Percentiles rank a stretch among this genome's conserved stretches.
Conservation (phyloP, 53 echinoderm and acorn worm genomes). For the Apostichopus leukothele region DNA sequence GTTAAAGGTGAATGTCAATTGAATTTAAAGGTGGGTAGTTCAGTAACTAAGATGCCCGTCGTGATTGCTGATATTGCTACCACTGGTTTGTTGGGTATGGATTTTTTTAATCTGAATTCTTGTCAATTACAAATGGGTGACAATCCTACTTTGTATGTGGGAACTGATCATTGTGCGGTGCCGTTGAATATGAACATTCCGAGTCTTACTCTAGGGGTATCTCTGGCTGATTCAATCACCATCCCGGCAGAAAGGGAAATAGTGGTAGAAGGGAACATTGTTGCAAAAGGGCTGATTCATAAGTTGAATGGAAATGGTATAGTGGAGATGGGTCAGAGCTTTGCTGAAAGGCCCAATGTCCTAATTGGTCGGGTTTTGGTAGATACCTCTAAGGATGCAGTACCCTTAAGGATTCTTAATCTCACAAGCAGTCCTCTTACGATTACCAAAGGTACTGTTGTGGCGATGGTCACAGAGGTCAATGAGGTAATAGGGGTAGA, state of each 20-base stretch:
- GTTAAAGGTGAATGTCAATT: background rate
- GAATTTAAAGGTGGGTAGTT: background rate
- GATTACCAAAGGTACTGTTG: background rate
- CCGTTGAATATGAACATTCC: background rate
- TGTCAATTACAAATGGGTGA: background rate
- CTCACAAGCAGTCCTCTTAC: background rate
- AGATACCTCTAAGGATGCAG: background rate
- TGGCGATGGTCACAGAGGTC: background rate
- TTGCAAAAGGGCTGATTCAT: background rate
- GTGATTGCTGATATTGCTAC: conserved; percentile 9
- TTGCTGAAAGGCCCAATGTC: background rate
- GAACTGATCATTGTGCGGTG: background rate
- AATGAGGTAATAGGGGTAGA: background rate
- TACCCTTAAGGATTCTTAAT: conserved; percentile 5
- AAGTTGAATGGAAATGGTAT: background rate
- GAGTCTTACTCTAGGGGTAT: background rate
- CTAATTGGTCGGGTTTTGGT: background rate
- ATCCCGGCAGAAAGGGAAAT: too few species aligned
- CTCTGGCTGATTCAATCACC: too few species aligned
- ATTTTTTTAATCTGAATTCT: background rate
- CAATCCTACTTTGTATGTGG: conserved; percentile 9
- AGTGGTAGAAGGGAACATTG: background rate
- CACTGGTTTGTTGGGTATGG: background rate
- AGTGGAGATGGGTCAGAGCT: background rate
- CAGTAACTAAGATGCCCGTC: background rate